These are phyloP conservation scores for Gopherus evgoodei DNA, from an alignment of 2,113 vertebrate genomes.

Conservation along the genomic window DNA sequence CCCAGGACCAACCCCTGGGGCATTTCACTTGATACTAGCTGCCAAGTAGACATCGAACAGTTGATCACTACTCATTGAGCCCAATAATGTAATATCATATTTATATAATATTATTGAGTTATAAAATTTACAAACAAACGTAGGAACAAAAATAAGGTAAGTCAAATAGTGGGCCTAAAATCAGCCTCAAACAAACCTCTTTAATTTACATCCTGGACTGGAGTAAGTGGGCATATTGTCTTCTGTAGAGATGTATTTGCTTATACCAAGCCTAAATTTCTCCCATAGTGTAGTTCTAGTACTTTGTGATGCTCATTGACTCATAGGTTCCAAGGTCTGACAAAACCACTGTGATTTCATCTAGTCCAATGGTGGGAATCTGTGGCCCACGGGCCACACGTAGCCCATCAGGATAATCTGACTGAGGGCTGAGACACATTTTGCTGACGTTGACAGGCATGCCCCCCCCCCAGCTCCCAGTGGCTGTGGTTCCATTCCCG, in stretches of 20 bases:
- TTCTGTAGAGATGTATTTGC: not conserved
- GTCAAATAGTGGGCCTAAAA: not conserved
- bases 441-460: no score
- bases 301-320: not conserved
- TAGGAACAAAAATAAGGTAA: not conserved
- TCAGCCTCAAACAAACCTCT: not conserved
- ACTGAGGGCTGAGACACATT: no score
- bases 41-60: no score
- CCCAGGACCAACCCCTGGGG: no score
- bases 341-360: not conserved
- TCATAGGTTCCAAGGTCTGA: not conserved
- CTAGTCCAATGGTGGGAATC: not conserved
- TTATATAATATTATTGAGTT: not conserved
- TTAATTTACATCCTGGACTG: not conserved
- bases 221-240: not conserved
- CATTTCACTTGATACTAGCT: no score
- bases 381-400: no score
- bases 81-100: not conserved
- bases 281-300: not conserved
- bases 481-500: no score
- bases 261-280: not conserved
- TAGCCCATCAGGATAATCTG: no score
- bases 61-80: no score
- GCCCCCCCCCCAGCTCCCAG: no score
- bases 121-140: not conserved